Conservation (phyloP, 92 coral and sea anemone genomes). For the Pocillopora grandis region DNA sequence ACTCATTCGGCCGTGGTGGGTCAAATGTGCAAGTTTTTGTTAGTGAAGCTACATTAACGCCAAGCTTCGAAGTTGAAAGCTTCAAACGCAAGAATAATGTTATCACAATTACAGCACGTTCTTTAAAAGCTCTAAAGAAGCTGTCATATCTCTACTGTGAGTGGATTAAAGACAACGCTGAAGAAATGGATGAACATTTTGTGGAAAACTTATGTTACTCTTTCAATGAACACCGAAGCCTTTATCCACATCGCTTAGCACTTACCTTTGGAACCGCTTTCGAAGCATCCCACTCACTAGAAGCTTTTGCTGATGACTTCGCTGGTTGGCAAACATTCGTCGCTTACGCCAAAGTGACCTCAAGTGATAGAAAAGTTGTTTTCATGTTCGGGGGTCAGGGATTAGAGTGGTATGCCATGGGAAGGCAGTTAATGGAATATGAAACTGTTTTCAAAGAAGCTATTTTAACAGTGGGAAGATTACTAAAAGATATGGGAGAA, state of each 20-base stretch:
- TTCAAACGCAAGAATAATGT: slow-evolving; percentile 6
- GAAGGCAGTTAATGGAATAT: slow-evolving; percentile 62
- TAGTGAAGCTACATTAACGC: slow-evolving; percentile 46
- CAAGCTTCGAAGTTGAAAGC: neutral
- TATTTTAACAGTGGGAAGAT: slow-evolving; percentile 44
- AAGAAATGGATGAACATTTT: too few species aligned
- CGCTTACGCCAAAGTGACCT: slow-evolving; percentile 42
- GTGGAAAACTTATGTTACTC: slow-evolving; percentile 66
- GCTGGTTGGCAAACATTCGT: slow-evolving; percentile 46
- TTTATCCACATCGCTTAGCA: slow-evolving; percentile 68
- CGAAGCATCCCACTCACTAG: slow-evolving; percentile 59
- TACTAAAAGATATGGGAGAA: slow-evolving; percentile 53
- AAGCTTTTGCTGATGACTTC: neutral
- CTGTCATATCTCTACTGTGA: slow-evolving; percentile 46
- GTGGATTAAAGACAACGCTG: too few species aligned
- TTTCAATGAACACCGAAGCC: slow-evolving; percentile 79
- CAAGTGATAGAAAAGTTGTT: slow-evolving; percentile 46
- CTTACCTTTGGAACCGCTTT: slow-evolving; percentile 49
- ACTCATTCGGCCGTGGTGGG: slow-evolving; percentile 92
- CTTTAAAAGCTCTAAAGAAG: slow-evolving; percentile 52
- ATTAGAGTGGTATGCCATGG: slow-evolving; percentile 88
- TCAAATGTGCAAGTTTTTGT: slow-evolving; percentile 79
- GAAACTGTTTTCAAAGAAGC: slow-evolving; percentile 69
- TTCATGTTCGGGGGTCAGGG: slow-evolving; percentile 95
- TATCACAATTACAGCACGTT: slow-evolving; percentile 72